Percentiles rank a stretch among this genome's conserved stretches.
Evolutionary conservation across 53 echinoderm and acorn worm genomes (phyloP).

Genomic region (Holothuria scabra): DNA sequence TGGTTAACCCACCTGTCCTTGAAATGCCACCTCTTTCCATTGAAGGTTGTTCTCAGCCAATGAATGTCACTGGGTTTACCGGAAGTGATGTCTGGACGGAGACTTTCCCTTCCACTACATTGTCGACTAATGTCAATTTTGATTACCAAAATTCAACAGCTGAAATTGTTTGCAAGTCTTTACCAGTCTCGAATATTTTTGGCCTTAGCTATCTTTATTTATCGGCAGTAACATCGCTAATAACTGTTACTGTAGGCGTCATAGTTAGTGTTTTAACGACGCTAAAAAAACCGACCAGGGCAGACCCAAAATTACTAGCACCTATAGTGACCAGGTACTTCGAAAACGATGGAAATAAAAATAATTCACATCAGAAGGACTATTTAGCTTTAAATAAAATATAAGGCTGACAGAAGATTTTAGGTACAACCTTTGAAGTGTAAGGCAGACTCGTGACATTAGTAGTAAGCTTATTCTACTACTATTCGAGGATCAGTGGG

Average conservation of each 20-base stretch:
- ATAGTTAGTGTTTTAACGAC: constrained; percentile 28
- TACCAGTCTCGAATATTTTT: background rate
- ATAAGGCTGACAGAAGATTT: background rate
- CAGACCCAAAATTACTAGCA: background rate
- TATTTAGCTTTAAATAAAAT: background rate
- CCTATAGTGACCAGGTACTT: constrained; percentile 7
- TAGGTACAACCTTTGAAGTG: no score
- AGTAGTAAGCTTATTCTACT: no score
- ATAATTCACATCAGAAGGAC: background rate
- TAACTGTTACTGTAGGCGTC: background rate
- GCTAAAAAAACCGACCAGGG: background rate
- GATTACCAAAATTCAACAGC: background rate
- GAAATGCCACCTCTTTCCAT: constrained; percentile 3
- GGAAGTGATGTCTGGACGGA: no score
- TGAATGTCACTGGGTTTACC: no score
- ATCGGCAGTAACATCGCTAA: background rate
- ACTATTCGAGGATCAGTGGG: no score
- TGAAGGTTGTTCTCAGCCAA: background rate
- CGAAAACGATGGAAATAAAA: background rate
- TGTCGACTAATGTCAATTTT: background rate
- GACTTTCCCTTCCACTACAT: background rate
- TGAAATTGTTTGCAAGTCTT: background rate
- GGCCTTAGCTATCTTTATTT: constrained; percentile 15
- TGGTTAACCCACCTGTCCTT: background rate
- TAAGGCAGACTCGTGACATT: no score